Evolutionary conservation across 2,888 invertebrate genomes (phyloP), one percentile per base, ranked within the genome.

Genomic region (Cheilosia scutellata): DNA sequence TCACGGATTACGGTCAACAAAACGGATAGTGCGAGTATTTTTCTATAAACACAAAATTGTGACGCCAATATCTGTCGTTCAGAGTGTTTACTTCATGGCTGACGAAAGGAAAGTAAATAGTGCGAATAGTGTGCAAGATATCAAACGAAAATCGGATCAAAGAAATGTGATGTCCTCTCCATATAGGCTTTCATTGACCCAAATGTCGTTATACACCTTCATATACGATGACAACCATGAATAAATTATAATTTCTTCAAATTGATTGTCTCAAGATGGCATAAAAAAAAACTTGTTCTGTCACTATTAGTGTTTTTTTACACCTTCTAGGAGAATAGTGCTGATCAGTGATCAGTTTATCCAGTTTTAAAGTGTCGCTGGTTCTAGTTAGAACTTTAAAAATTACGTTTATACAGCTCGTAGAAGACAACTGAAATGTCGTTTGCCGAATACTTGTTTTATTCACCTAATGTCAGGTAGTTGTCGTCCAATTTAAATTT

Each of bases 401-500:
- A 51, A 11, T 51, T 27, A 2, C 20, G 20, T 20, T 20, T 20
- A 20, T 51, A 13, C 0, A 27, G 4, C 11, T 13, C 5, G 4
- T 2, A 9, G 3, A 13, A 2, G 27, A 51, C 7, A 11, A 27
- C 1, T 5, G 11, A 51, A 51, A 51, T 51, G 25, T 51, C 51
- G 25, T 51, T 49, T 29, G 51, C 51, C 31, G 31, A 31, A 33
- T 33, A 49, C 13, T 29, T 63, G 11, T 60, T 77, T 33, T 51
- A 31, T 29, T 13, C 25, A 5, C 51, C 9, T 27, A 29, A 25
- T 4, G 27, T 4, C 25, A 20, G 20, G 20, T 51, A 11, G 25
- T 51, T 9, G 7, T 27, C 4, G 33, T 4, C 4, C 11, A 37
- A 3, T 11, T 51, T 7, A 25, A 27, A 6, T 25, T 4, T 25